Percentiles rank a stretch among this genome's conserved stretches.
Evolutionary conservation across 2,888 invertebrate species (phyloP).

Genomic region (Conistra vaccinii): DNA sequence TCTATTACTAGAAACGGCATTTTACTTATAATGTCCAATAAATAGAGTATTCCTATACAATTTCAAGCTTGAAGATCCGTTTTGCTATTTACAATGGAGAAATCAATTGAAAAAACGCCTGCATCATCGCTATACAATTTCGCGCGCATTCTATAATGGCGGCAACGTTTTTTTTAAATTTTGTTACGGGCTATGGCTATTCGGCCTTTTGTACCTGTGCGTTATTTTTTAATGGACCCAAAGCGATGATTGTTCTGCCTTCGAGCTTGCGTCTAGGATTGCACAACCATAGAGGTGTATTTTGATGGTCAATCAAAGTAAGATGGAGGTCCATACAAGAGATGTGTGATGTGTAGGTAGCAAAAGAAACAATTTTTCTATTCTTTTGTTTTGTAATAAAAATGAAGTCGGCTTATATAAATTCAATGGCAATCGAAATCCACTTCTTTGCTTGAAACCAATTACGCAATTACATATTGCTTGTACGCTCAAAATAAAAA

Average conservation of each 20-base stretch:
- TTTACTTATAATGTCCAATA: constrained; percentile 56
- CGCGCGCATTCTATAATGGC: constrained; percentile 75
- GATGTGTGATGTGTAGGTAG: background rate
- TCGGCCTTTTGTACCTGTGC: constrained; percentile 79
- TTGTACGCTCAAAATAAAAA: background rate
- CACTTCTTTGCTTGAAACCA: too few relatives aligned
- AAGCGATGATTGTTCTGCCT: constrained; percentile 57
- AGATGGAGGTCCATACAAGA: background rate
- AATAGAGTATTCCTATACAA: constrained; percentile 57
- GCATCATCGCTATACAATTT: constrained; percentile 78
- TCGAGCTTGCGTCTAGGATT: constrained; percentile 76
- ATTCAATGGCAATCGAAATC: too few relatives aligned
- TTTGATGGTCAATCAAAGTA: constrained; percentile 27
- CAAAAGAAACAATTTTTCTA: background rate
- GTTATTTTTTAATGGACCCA: constrained; percentile 67
- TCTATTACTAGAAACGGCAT: constrained; percentile 62
- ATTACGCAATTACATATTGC: too few relatives aligned
- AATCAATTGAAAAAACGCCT: constrained; percentile 69
- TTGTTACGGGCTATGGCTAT: constrained; percentile 75
- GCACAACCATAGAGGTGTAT: constrained; percentile 64
- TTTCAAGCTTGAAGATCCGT: constrained; percentile 63
- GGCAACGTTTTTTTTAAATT: constrained; percentile 56
- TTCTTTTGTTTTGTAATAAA: too few relatives aligned
- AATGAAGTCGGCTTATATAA: too few relatives aligned
- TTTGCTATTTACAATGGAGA: constrained; percentile 61